Conservation (phyloP, 2,113 vertebrate species). For the Pseudorhombus dupliciocellatus region DNA sequence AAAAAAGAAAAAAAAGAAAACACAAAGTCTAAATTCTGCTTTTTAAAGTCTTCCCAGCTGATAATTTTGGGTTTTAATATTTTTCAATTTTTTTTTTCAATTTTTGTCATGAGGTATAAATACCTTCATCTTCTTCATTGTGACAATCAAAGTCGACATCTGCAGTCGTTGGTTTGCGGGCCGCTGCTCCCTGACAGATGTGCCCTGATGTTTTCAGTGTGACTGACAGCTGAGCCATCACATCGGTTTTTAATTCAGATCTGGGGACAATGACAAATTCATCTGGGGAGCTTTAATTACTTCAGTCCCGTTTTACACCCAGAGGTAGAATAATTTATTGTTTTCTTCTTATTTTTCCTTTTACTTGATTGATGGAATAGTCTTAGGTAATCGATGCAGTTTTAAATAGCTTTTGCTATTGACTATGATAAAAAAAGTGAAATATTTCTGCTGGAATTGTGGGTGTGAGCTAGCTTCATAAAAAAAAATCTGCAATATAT, state of each 20-base stretch:
- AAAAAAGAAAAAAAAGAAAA: too few species aligned
- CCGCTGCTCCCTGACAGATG: not conserved
- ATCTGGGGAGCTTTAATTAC: conserved; percentile 60
- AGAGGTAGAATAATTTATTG: conserved; percentile 78
- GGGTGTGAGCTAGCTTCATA: conserved; percentile 62
- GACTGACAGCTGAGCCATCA: conserved; percentile 17
- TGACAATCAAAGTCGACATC: conserved; percentile 65
- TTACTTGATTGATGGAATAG: conserved; percentile 72
- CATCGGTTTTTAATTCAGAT: conserved; percentile 37
- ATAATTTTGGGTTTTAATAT: conserved; percentile 16
- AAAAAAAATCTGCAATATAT: conserved; percentile 55
- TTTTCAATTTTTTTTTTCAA: conserved; percentile 15
- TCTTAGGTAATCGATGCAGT: conserved; percentile 68
- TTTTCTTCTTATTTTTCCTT: conserved; percentile 60
- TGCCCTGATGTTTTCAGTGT: conserved; percentile 17
- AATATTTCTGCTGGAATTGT: conserved; percentile 62
- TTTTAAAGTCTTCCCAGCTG: conserved; percentile 34
- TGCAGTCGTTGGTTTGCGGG: conserved; percentile 31
- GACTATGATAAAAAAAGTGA: conserved; percentile 30
- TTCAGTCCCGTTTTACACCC: conserved; percentile 60
- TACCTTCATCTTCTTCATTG: conserved; percentile 11
- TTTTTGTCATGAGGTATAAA: conserved; percentile 4
- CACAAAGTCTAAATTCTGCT: conserved; percentile 1
- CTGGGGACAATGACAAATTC: conserved; percentile 59
- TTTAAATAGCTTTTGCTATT: conserved; percentile 65